Conservation (phyloP, 2,888 invertebrate genomes). For the Agrochola litura region DNA sequence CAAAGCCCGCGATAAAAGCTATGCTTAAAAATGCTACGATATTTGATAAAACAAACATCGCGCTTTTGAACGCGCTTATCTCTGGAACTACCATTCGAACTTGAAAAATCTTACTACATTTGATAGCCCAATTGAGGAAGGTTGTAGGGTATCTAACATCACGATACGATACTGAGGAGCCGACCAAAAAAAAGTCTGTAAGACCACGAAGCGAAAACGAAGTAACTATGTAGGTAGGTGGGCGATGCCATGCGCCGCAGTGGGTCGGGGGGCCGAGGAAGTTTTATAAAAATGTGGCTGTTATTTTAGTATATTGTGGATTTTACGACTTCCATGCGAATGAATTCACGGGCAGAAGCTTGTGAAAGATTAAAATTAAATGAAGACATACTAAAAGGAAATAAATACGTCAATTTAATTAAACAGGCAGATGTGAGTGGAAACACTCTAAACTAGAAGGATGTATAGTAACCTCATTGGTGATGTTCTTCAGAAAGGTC, state of each 20-base stretch:
- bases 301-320: not conserved
- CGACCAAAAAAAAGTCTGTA: not conserved
- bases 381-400: not conserved
- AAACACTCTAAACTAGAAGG: too few relatives aligned
- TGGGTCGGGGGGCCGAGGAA: not conserved
- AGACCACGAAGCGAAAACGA: not conserved
- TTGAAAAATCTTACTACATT: not conserved
- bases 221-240: not conserved
- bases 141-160: not conserved
- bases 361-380: not conserved
- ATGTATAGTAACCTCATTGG: too few relatives aligned
- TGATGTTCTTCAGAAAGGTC: too few relatives aligned
- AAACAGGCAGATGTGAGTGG: not conserved
- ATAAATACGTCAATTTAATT: not conserved
- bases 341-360: not conserved
- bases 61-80: too few relatives aligned
- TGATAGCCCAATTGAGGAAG: too few relatives aligned
- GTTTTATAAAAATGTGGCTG: too few relatives aligned
- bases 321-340: not conserved
- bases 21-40: too few relatives aligned
- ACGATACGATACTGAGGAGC: not conserved
- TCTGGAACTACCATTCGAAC: not conserved
- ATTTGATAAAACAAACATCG: too few relatives aligned
- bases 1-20: too few relatives aligned
- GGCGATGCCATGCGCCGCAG: not conserved